Conservation (phyloP, 2,113 vertebrate genomes). For the Anarhynchus alexandrinus region DNA sequence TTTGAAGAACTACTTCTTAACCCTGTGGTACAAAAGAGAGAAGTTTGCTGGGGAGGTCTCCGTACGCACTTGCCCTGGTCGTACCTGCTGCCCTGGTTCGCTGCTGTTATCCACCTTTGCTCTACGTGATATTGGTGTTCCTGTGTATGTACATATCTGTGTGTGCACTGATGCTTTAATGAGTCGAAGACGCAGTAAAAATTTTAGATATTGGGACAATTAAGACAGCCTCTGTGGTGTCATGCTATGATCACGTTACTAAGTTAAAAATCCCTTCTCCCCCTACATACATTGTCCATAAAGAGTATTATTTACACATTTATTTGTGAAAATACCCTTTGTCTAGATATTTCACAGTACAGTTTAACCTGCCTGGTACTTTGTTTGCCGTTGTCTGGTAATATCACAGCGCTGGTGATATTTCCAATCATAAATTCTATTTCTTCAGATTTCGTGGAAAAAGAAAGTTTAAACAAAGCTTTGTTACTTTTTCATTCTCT, state of each 20-base stretch:
- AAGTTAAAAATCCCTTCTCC: background rate
- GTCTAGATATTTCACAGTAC: background rate
- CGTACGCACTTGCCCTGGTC: background rate
- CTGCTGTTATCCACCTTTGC: background rate
- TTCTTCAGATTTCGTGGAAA: background rate
- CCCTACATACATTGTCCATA: too few relatives aligned
- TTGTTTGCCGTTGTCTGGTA: background rate
- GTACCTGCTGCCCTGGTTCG: background rate
- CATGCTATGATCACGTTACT: background rate
- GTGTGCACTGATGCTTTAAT: background rate
- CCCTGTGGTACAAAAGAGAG: accelerated
- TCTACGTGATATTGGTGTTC: background rate
- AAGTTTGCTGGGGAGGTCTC: background rate
- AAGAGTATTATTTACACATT: background rate
- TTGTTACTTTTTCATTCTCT: background rate
- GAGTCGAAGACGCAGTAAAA: too few relatives aligned
- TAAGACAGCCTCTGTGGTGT: background rate
- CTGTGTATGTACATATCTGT: background rate
- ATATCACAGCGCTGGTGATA: background rate
- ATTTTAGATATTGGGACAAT: background rate
- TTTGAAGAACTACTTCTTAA: background rate
- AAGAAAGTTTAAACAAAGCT: background rate
- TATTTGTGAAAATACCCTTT: background rate
- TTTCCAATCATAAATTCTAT: too few relatives aligned
- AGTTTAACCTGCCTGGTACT: background rate